phyloP scores from a whole-genome alignment of 1,140 invertebrate species.

The Leptinotarsa texana region DNA sequence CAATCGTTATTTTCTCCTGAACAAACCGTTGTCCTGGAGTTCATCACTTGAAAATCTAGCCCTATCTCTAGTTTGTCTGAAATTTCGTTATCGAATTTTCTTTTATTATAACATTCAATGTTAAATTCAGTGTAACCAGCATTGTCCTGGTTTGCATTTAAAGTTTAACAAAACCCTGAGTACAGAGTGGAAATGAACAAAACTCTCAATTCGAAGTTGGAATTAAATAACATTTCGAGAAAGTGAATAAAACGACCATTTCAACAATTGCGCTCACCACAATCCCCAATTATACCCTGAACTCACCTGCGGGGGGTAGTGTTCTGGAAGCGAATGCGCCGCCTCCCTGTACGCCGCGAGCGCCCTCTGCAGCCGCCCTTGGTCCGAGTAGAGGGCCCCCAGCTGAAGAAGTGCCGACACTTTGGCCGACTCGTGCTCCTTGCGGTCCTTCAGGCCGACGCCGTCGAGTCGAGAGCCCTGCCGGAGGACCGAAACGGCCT shows the following conservation, averaged over 20 bases:
- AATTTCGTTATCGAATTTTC: too few species aligned
- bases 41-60: too few species aligned
- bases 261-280: not conserved
- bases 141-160: too few species aligned
- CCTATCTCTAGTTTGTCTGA: too few species aligned
- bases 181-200: too few species aligned
- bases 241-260: not conserved
- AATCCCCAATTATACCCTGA: not conserved
- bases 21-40: too few species aligned
- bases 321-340: constrained; percentile 75
- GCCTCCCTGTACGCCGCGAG: constrained; percentile 89
- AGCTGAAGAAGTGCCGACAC: constrained; percentile 91
- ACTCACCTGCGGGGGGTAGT: constrained; percentile 80
- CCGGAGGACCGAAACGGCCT: constrained; percentile 81
- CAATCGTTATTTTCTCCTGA: too few species aligned
- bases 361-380: constrained; percentile 81
- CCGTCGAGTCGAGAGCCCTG: constrained; percentile 84
- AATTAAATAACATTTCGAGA: too few species aligned
- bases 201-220: too few species aligned
- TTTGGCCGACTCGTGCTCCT: constrained; percentile 85
- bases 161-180: too few species aligned
- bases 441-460: constrained; percentile 83
- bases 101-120: too few species aligned
- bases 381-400: constrained; percentile 85
- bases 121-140: too few species aligned